Conservation (phyloP, 2,888 invertebrate species). For the Lissonota sp. region DNA sequence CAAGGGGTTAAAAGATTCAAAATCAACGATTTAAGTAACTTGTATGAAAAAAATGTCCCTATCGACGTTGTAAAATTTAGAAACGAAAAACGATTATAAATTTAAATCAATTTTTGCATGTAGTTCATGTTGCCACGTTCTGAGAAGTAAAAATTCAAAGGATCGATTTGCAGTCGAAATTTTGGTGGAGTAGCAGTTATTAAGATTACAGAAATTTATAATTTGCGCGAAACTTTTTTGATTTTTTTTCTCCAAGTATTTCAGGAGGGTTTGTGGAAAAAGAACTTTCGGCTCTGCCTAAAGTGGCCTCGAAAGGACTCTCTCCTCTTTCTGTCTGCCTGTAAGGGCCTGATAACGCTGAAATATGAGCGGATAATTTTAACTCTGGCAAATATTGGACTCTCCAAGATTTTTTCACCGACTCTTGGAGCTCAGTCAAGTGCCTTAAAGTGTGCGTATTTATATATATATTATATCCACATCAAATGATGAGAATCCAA, state of each 20-base stretch:
- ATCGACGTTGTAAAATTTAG: not conserved
- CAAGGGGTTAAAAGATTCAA: not conserved
- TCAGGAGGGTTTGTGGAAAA: constrained; percentile 6
- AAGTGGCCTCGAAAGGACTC: constrained; percentile 61
- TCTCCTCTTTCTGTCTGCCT: constrained; percentile 44
- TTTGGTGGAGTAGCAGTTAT: no score
- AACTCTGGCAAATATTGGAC: constrained; percentile 70
- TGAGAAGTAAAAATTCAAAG: no score
- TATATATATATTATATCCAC: constrained; percentile 21
- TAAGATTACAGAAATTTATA: constrained; percentile 16
- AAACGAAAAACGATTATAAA: constrained; percentile 29
- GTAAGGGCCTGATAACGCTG: constrained; percentile 70
- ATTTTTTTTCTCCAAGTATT: constrained; percentile 17
- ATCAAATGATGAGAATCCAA: constrained; percentile 19
- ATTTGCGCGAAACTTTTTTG: constrained; percentile 39
- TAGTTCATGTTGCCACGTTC: no score
- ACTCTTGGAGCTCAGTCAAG: constrained; percentile 56
- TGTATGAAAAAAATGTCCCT: no score
- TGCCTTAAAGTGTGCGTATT: constrained; percentile 1
- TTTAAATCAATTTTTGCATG: not conserved
- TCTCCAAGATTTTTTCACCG: constrained; percentile 58
- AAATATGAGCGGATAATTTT: constrained; percentile 72
- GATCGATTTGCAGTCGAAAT: no score
- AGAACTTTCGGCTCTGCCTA: constrained; percentile 41
- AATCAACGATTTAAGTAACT: no score